Base-by-base conservation (phyloP, 2,888 invertebrate species). In the Cordylochernes scorpioides region DNA sequence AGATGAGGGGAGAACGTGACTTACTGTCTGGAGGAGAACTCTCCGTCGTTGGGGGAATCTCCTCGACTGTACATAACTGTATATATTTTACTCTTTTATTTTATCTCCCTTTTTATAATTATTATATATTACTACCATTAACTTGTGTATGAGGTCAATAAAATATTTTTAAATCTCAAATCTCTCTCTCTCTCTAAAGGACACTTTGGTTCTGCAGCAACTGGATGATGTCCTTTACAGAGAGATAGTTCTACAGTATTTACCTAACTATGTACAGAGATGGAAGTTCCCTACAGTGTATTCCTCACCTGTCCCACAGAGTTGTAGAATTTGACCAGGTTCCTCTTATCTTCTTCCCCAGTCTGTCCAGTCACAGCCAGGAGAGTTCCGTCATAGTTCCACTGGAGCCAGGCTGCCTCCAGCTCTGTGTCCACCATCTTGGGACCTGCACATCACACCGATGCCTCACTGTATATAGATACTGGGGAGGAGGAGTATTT, bases 311-410 rank as follows among this genome's bases (percentile, higher is more conserved):
- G 70, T 34, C 91, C 91, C 53, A 68, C 68, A 0, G 82, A 71
- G 30, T 67, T 71, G 49, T 82, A 82, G 53, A 94, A 88, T 47
- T 77, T 74, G 3, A 94, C 71, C 8, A 74, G 68, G 52, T 88
- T 88, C 2, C 61, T 62, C 45, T 61, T 66, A 45, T 36, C 51
- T 39, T 25, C 25, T 29, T 64, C 63, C 8, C 60, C 61, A 29
- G 26, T 31, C 62, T 15, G 59, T 60, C 91, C 91, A 12, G 78
- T 73, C 4, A 82, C 67, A 1, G 88, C 91, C 25, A 94, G 49
- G 3, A 88, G 62, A 9, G 71, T 70, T 1, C 88, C 94, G 45
- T 73, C 73, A 45, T 80, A 78, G 51, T 86, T 91, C 94, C 94
- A 94, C 42, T 68, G 66, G 31, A 77, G 71, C 46, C 71, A 70